phyloP scores from a whole-genome alignment of 2,888 invertebrate species.

The Drosophila prolongata region DNA sequence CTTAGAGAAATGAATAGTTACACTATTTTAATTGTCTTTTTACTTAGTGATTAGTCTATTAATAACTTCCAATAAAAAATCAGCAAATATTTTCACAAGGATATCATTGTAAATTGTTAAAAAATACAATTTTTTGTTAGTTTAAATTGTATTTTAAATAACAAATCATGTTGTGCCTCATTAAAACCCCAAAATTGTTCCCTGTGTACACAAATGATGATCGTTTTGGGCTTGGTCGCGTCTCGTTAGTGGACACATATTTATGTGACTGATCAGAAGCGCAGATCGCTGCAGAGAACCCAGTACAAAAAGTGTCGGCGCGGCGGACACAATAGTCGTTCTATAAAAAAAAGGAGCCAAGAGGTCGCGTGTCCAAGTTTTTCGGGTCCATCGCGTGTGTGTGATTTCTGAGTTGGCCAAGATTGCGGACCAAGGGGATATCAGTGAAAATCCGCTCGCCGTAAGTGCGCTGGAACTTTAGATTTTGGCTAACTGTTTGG shows the following conservation, averaged over 20 bases:
- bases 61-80: too few species aligned
- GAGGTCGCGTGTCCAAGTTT: constrained; percentile 26
- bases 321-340: constrained; percentile 12
- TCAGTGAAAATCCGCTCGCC: constrained; percentile 62
- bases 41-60: too few species aligned
- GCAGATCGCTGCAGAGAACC: constrained; percentile 16
- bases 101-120: too few species aligned
- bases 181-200: neutral
- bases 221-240: constrained; percentile 32
- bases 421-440: constrained; percentile 75
- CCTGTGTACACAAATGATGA: constrained; percentile 43
- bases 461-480: constrained; percentile 70
- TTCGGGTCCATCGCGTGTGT: neutral
- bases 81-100: too few species aligned
- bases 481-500: constrained; percentile 11
- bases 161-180: too few species aligned
- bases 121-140: too few species aligned
- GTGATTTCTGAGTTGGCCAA: constrained; percentile 51
- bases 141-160: too few species aligned
- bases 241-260: constrained; percentile 34
- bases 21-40: too few species aligned
- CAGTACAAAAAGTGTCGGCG: constrained; percentile 53
- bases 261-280: constrained; percentile 39
- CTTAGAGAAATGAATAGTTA: neutral
- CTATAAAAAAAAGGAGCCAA: constrained; percentile 13